Evolutionary conservation across 2,113 vertebrate species (phyloP), one percentile per base, ranked within the genome.

Genomic region (Paramormyrops kingsleyae): DNA sequence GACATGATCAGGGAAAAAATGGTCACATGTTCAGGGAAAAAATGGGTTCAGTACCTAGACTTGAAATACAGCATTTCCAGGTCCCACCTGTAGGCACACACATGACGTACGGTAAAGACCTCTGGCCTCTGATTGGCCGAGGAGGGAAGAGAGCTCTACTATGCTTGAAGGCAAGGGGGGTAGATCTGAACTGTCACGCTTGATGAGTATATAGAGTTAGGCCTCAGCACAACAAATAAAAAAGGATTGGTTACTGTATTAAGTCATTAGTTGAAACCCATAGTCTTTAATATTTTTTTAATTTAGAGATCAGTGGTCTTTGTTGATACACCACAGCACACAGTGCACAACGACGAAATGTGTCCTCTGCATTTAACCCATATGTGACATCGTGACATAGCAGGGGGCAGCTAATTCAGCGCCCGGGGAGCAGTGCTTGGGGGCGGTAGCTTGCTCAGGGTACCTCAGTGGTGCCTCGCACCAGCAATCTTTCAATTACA

Each of bases 121-220:
- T 77, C 86, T 47, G 15, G 70, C 83, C 77, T 85, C 86, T 52
- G 15, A 74, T 77, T 83, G 83, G 83, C 89, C 12, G 70, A 74
- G 53, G 47, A 42, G 24, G 35, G 3, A 27, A 87, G 21, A 83
- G 50, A n/a, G 21, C 44, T 17, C 70, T 47, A 15, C 31, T 31
- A 50, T 24, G 80, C 87, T 90, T 62, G 39, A n/a, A 83, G 56
- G 62, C 77, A 88, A 42, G 66, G n/a, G 47, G 52, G 44, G 8
- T 89, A 80, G 4, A 53, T 74, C 47, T 70, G 47, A 62, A 80
- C 24, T 47, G 86, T 87, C 53, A 17, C 47, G 24, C 88, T 52
- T 89, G 89, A 90, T 42, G 31, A 59, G 62, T 39, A 83, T 90
- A 87, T 87, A 49, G 88, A 90, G n/a, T 21, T 42, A 10, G 56